A percentile compares a stretch with the other conserved stretches of the same genome.
These are phyloP conservation scores for Hypothenemus hampei DNA, from an alignment of 1,140 invertebrate species.

Conservation along the genomic window DNA sequence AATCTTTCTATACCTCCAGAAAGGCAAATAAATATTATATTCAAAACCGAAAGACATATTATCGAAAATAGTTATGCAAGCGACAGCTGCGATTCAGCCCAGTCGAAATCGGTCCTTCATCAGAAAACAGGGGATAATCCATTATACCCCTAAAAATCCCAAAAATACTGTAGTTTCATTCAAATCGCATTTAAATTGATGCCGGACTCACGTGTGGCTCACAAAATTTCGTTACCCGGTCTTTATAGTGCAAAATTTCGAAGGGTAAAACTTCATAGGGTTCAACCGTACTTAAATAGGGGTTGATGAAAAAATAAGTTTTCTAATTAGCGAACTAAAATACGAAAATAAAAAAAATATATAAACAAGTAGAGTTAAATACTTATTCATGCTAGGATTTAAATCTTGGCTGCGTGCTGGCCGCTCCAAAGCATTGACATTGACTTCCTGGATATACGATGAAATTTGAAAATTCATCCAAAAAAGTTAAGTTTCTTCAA, in stretches of 20 bases:
- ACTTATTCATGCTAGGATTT: neutral
- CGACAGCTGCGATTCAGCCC: no score
- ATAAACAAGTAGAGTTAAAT: neutral
- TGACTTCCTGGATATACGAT: no score
- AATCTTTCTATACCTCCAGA: no score
- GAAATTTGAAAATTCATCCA: no score
- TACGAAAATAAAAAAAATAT: neutral
- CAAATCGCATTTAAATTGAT: conserved; percentile 29
- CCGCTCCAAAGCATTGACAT: neutral
- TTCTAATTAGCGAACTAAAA: neutral
- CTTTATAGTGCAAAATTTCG: conserved; percentile 15
- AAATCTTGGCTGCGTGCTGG: neutral
- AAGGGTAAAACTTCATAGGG: conserved; percentile 17
- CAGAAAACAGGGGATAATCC: neutral
- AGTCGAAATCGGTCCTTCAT: neutral
- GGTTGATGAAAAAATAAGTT: neutral
- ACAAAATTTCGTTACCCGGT: conserved; percentile 15
- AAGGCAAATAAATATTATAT: no score
- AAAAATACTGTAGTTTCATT: conserved; percentile 26
- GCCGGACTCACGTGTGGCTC: conserved; percentile 6
- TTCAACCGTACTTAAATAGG: conserved; percentile 13
- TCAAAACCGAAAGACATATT: no score
- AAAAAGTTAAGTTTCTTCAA: no score
- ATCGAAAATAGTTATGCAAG: neutral
- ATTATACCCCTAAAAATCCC: conserved; percentile 25